Percentiles rank a stretch among this genome's conserved stretches.
These are phyloP conservation scores for Centroberyx gerrardi DNA, from an alignment of 2,797 vertebrate species.

Conservation along the genomic window DNA sequence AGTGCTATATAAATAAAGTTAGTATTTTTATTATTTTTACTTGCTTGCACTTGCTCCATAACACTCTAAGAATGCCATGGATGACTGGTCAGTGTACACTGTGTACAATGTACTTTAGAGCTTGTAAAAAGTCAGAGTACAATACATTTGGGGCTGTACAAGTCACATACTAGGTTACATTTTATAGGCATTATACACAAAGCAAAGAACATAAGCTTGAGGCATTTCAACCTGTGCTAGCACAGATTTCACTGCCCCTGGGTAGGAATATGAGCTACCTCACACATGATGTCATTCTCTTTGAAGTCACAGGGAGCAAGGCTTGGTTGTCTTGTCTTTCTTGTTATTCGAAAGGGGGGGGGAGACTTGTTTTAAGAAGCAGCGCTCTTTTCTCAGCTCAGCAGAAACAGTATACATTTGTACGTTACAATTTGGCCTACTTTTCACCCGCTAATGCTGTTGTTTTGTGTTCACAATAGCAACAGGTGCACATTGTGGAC, in stretches of 20 bases:
- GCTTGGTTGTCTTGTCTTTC: neutral
- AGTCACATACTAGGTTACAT: neutral
- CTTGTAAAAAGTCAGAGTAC: neutral
- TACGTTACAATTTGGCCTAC: neutral
- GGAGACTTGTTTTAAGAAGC: neutral
- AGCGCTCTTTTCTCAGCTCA: neutral
- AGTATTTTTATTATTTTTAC: neutral
- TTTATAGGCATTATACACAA: neutral
- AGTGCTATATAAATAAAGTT: too few relatives aligned
- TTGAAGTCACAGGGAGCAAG: neutral
- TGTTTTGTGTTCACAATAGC: conserved; percentile 35
- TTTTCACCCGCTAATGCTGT: neutral
- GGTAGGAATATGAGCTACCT: conserved; percentile 29
- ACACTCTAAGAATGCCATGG: neutral
- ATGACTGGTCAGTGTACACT: neutral
- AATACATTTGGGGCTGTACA: neutral
- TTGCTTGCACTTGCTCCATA: neutral
- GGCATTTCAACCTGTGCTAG: neutral
- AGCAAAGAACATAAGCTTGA: neutral
- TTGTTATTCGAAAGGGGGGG: neutral
- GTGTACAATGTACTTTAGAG: neutral
- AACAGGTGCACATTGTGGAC: conserved; percentile 3
- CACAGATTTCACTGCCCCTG: conserved; percentile 3
- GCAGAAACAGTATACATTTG: neutral
- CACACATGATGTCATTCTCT: neutral